Percentiles rank a stretch among this genome's conserved stretches.
Conservation (phyloP, 2,113 vertebrate genomes). For the Crotophaga sulcirostris region DNA sequence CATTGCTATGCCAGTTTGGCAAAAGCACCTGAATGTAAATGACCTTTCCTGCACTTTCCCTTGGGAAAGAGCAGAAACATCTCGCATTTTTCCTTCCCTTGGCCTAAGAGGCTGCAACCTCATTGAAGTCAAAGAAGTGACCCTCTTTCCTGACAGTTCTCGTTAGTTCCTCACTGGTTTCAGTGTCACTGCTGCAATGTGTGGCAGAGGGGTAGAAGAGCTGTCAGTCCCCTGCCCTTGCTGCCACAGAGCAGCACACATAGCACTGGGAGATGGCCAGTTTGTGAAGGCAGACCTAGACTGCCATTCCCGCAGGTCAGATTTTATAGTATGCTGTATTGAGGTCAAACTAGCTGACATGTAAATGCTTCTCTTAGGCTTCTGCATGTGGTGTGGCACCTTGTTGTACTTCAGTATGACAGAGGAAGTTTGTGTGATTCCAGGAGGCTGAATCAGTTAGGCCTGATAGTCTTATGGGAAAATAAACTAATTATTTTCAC, state of each 20-base stretch:
- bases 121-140: not conserved
- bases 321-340: not conserved
- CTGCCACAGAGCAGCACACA: accelerated
- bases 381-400: not conserved
- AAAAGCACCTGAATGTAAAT: not conserved
- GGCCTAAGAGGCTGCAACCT: not conserved
- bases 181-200: accelerated
- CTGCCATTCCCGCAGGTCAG: not conserved
- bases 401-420: not conserved
- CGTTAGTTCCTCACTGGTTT: accelerated
- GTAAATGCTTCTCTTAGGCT: not conserved
- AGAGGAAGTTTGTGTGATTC: not conserved
- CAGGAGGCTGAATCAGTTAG: not conserved
- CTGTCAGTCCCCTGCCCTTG: not conserved
- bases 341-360: not conserved
- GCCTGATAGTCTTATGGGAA: not conserved
- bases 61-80: not conserved
- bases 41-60: not conserved
- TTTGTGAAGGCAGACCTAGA: not conserved
- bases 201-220: not conserved
- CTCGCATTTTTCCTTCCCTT: not conserved
- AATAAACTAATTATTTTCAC: not conserved
- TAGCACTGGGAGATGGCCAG: accelerated
- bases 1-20: not conserved
- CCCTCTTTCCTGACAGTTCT: not conserved